Conservation (phyloP, 1,140 invertebrate genomes). For the Carcinoscorpius rotundicauda region DNA sequence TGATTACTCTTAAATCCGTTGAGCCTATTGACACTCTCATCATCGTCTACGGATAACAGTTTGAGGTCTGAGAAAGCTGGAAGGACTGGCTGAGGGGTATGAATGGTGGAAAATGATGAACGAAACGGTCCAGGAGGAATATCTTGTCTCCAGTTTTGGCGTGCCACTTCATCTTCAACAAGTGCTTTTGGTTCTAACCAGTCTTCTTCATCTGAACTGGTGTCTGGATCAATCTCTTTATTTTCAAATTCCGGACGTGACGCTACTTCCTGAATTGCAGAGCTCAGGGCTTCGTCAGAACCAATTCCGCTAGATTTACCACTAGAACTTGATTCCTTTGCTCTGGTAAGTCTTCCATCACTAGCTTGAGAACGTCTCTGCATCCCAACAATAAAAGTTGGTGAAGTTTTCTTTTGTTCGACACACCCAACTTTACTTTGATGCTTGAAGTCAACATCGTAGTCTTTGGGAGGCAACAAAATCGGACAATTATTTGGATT, state of each 20-base stretch:
- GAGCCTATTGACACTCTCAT: no score
- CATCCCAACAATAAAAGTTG: conserved; percentile 19
- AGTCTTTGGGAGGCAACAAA: conserved; percentile 79
- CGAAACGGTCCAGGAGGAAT: background rate
- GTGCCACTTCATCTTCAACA: background rate
- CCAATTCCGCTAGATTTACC: conserved; percentile 58
- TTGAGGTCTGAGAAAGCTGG: background rate
- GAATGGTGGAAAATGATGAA: background rate
- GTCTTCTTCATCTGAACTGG: conserved; percentile 22
- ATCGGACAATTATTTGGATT: conserved; percentile 50
- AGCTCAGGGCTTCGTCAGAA: conserved; percentile 68
- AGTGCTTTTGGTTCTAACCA: conserved; percentile 2
- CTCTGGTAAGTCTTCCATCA: background rate
- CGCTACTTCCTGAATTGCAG: conserved; percentile 29
- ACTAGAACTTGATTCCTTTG: conserved; percentile 25
- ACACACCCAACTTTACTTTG: conserved; percentile 46
- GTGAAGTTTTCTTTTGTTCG: conserved; percentile 28
- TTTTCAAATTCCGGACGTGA: conserved; percentile 18
- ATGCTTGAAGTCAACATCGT: conserved; percentile 62
- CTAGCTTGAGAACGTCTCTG: conserved; percentile 2
- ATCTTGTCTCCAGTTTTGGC: background rate
- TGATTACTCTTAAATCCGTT: no score
- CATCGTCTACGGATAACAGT: no score
- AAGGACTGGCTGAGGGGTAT: background rate
- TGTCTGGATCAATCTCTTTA: conserved; percentile 21